Percentiles rank a stretch among this genome's conserved stretches.
Conservation (phyloP, 2,113 vertebrate genomes). For the Pholis gunnellus region DNA sequence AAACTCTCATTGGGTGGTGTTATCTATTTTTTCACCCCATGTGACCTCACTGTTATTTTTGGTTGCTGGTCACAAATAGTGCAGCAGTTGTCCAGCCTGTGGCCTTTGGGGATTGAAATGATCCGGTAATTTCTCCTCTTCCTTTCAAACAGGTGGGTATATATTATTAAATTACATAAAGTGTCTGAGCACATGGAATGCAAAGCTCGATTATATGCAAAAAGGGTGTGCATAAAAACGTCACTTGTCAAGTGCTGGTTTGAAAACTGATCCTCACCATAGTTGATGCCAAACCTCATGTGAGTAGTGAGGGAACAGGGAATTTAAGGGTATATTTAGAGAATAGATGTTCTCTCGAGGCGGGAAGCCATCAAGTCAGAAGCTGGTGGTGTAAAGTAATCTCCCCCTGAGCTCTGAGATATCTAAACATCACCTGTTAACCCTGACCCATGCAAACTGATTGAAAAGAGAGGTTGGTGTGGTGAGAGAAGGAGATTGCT, state of each 20-base stretch:
- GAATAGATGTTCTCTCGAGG: constrained; percentile 19
- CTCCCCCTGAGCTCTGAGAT: constrained; percentile 15
- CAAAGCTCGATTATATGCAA: not conserved
- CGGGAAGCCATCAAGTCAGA: constrained; percentile 32
- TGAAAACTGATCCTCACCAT: constrained; percentile 36
- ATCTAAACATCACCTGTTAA: constrained; percentile 53
- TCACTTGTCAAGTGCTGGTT: not conserved
- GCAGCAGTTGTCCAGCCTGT: constrained; percentile 67
- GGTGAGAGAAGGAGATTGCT: not conserved
- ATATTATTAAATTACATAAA: not conserved
- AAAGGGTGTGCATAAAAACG: not conserved
- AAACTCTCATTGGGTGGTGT: constrained; percentile 32
- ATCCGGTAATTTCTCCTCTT: constrained; percentile 41
- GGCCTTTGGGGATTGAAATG: constrained; percentile 42
- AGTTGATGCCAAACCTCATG: constrained; percentile 20
- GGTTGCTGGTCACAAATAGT: constrained; percentile 76
- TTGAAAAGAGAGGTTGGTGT: constrained; percentile 19
- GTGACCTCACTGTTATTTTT: constrained; percentile 72
- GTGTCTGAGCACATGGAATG: not conserved
- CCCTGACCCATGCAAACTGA: constrained; percentile 42
- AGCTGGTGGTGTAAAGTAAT: constrained; percentile 27
- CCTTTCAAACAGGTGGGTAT: constrained; percentile 5
- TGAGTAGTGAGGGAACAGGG: constrained; percentile 3
- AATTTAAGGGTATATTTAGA: constrained; percentile 9
- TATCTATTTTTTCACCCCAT: constrained; percentile 55